Evolutionary conservation across 2,888 invertebrate species (phyloP), one percentile per base, ranked within the genome.

Genomic region (Microchrysa polita): DNA sequence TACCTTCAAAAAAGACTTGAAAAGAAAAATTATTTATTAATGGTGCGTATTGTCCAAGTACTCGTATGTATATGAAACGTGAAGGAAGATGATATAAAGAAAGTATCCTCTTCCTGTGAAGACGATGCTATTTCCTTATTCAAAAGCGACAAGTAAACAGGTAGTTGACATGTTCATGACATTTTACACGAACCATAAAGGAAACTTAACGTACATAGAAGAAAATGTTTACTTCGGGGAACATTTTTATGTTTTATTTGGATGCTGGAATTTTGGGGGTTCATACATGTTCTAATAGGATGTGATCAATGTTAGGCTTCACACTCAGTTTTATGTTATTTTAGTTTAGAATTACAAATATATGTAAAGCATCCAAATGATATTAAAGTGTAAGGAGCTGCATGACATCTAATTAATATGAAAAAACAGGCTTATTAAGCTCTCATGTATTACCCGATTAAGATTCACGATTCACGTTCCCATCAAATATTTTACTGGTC

Each of bases 111-210:
- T n/a, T n/a, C n/a, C n/a, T n/a, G n/a, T n/a, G n/a, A 57, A 5
- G 27, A 34, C 34, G 71, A 71, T 34, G 20, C 42, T 71, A 65
- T 65, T 67, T 73, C 65, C 55, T 73, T 67, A 65, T 65, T 65
- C 63, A 34, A 48, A 65, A 42, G 57, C 65, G 59, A 55, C 55
- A 73, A 57, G 67, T 73, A 65, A 73, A 73, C 73, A 73, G 65
- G 73, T 73, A 73, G 73, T 73, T 73, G 73, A 73, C 73, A 42
- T 73, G 73, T 67, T 73, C 73, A 53, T 65, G 67, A 57, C 67
- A 73, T 65, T 57, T 73, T 34, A 73, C 73, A 73, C 18, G 65
- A 67, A 63, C 14, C 7, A 34, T 34, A 72, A 16, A 9, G 72
- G 5, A 40, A 59, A 59, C 27, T n/a, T n/a, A n/a, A n/a, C n/a